Evolutionary conservation across 2,797 vertebrate species (phyloP).

Genomic region (Cossypha heuglini): DNA sequence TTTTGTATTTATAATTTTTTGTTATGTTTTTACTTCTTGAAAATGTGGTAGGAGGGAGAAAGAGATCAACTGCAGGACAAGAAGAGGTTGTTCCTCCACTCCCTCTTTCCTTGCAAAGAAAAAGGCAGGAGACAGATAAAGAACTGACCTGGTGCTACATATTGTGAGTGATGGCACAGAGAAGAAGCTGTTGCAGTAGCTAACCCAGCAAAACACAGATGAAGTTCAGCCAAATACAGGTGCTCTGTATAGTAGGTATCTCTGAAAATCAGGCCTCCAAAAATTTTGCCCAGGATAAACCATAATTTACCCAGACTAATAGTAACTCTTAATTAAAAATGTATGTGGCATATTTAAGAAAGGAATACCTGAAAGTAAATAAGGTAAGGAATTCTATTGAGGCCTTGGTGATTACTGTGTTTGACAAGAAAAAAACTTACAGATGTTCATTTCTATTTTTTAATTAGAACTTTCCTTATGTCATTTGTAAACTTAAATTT

Average conservation of each 20-base stretch:
- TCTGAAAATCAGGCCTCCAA: background rate
- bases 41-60: background rate
- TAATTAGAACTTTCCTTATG: constrained; percentile 45
- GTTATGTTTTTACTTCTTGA: background rate
- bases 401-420: background rate
- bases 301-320: background rate
- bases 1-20: background rate
- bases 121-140: background rate
- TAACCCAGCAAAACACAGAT: background rate
- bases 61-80: background rate
- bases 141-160: background rate
- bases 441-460: constrained; percentile 14
- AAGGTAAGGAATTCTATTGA: background rate
- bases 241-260: background rate
- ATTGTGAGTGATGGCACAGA: background rate
- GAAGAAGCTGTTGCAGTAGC: background rate
- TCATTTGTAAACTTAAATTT: background rate
- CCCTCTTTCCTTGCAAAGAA: background rate
- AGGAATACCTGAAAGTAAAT: background rate
- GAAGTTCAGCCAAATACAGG: background rate
- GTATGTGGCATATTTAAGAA: background rate
- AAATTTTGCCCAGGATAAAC: background rate
- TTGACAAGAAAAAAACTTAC: constrained; percentile 9
- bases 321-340: background rate
- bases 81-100: background rate